Conservation (phyloP, 2,888 invertebrate genomes). For the Stenurella melanura region DNA sequence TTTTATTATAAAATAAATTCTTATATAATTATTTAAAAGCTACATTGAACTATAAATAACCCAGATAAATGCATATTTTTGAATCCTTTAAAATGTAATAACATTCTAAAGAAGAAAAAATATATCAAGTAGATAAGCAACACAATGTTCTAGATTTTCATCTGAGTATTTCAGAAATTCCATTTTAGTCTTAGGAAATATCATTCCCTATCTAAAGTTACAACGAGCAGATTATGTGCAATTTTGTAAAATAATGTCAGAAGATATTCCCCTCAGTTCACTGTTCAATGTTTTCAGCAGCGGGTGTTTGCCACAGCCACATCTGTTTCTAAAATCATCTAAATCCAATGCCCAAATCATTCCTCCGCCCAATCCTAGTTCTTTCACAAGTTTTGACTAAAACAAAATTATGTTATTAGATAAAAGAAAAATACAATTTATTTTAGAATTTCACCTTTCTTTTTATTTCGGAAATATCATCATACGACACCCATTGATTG, state of each 20-base stretch:
- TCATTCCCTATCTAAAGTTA: background rate
- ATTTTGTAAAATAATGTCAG: constrained; percentile 60
- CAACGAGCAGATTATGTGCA: constrained; percentile 58
- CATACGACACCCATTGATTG: constrained; percentile 88
- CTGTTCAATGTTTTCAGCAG: constrained; percentile 80
- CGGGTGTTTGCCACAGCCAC: constrained; percentile 82
- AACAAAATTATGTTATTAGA: constrained; percentile 53
- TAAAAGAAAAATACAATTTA: background rate
- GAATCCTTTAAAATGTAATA: constrained; percentile 50
- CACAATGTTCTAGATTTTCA: constrained; percentile 33
- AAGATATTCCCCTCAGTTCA: constrained; percentile 73
- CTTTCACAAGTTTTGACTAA: constrained; percentile 77
- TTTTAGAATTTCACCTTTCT: constrained; percentile 72
- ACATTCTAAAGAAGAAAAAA: constrained; percentile 57
- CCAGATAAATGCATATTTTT: constrained; percentile 43
- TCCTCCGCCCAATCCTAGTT: constrained; percentile 80
- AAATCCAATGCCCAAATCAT: constrained; percentile 88
- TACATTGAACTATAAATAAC: constrained; percentile 13
- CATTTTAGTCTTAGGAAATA: background rate
- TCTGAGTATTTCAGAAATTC: constrained; percentile 16
- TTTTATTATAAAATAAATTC: constrained; percentile 36
- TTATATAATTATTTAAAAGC: constrained; percentile 11
- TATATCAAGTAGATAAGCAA: constrained; percentile 40
- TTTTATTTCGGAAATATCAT: constrained; percentile 80
- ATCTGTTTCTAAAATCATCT: constrained; percentile 83